A percentile compares a stretch with the other conserved stretches of the same genome.
Conservation (phyloP, 2,797 vertebrate genomes). For the Hapalemur alaotrensis region DNA sequence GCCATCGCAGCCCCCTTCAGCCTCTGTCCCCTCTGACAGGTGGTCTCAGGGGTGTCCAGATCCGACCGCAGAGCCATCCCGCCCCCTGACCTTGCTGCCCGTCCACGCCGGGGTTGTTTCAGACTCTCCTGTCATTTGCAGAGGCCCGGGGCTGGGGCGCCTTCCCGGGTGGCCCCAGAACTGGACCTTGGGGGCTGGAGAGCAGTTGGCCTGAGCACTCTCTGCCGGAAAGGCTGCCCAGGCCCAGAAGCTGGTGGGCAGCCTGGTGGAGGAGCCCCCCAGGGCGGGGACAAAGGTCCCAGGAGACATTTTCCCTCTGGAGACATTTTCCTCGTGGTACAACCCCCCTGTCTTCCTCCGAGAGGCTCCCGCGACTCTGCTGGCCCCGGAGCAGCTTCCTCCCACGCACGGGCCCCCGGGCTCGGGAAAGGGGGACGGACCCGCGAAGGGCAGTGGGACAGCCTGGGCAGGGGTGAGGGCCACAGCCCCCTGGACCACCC, state of each 20-base stretch:
- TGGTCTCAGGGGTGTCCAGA: too few species aligned
- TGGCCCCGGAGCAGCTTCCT: neutral
- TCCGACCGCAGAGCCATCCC: neutral
- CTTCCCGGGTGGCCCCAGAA: neutral
- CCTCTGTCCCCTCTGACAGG: neutral
- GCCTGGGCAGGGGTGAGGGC: neutral
- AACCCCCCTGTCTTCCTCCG: neutral
- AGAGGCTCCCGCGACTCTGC: neutral
- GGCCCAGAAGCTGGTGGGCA: neutral
- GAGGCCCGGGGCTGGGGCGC: neutral
- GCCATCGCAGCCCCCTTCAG: neutral
- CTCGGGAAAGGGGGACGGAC: neutral
- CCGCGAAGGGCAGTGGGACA: neutral
- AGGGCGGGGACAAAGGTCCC: neutral
- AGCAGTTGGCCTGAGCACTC: rapidly evolving
- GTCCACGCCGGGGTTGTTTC: neutral
- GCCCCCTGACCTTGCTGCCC: neutral
- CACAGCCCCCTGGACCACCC: too few species aligned
- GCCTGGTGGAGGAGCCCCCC: neutral
- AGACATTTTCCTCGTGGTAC: neutral
- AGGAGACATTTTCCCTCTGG: neutral
- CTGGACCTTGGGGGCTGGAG: neutral
- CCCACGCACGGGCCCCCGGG: neutral
- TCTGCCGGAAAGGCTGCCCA: neutral
- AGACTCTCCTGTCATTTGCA: neutral